These are phyloP conservation scores for Oxygymnocypris stewartii DNA, from an alignment of 2,113 vertebrate species.

Conservation along the genomic window DNA sequence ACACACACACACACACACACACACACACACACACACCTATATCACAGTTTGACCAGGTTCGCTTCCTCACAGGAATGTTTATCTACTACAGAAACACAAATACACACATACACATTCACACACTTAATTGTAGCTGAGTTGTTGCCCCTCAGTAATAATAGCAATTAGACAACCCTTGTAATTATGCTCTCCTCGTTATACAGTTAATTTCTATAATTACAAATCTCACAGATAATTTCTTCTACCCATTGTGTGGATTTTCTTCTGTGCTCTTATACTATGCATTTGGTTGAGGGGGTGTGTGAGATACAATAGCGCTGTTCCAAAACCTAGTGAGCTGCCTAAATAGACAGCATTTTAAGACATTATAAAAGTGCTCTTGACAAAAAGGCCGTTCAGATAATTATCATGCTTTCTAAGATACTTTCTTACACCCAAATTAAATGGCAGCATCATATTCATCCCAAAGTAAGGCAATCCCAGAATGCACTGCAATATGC, in stretches of 20 bases:
- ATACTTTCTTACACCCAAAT: neutral
- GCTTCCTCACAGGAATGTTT: constrained; percentile 30
- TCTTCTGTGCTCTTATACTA: constrained; percentile 23
- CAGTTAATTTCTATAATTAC: constrained; percentile 90
- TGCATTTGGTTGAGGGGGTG: neutral
- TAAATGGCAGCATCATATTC: neutral
- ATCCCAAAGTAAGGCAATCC: neutral
- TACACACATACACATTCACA: constrained; percentile 30
- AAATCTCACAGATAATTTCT: constrained; percentile 78
- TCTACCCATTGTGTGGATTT: constrained; percentile 67
- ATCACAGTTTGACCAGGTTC: neutral
- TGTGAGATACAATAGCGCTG: constrained; percentile 16
- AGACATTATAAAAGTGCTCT: neutral
- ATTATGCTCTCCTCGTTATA: constrained; percentile 82
- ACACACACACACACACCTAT: neutral
- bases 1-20: neutral
- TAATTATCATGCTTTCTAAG: neutral
- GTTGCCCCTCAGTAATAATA: constrained; percentile 83
- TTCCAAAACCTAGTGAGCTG: neutral
- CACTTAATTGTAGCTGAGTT: constrained; percentile 72
- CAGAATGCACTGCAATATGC: neutral
- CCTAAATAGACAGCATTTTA: neutral
- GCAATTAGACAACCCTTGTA: constrained; percentile 84
- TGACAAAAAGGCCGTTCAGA: neutral
- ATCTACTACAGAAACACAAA: constrained; percentile 45